Evolutionary conservation across 92 coral and sea anemone genomes (phyloP), one percentile per base, ranked within the genome.

Genomic region (Zoanthus sansibaricus): DNA sequence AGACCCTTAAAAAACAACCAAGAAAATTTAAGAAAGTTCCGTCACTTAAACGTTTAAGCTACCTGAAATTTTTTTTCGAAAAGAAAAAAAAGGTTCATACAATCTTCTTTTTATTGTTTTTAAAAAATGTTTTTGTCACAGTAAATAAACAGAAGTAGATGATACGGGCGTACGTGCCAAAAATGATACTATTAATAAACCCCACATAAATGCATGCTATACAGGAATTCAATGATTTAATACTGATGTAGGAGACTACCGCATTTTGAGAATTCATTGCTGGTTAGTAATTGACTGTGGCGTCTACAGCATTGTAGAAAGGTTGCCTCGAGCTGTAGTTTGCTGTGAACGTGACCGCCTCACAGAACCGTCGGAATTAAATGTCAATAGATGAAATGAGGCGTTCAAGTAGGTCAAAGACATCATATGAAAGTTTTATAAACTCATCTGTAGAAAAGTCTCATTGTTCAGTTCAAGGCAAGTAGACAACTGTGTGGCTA

Each of bases 391-490:
- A 13, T 0, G 15, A 75, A 30, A 17, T 9, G 37, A 33, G 10
- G 52, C 48, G 48, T 76, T 76, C 82, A 54, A 54, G 82, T 48
- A 47, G 21, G 68, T 51, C 68, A 48, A 30, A 52, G 67, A 76
- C 15, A 32, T 12, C 5, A 10, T 9, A 30, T 21, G 17, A 54
- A 76, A 51, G 42, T 58, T 54, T 1, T 25, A 25, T 25, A 52
- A 30, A 54, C 15, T 21, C 1, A 76, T 11, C 42, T 25, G 25
- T 51, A 2, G 6, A 12, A 48, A 54, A 12, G 4, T 20, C 6
- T 76, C 37, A 51, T 52, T 76, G 67, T 76, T 51, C 10, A 15
- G 14, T 76, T 52, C 47, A 4, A 37, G 4, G 42, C 42, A 76
- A 76, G 52, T 33, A 30, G 62, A 62, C 67, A 5, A 74, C 47